Percentiles rank a stretch among this genome's conserved stretches.
Evolutionary conservation across 2,888 invertebrate species (phyloP).

Genomic region (Plebejus melissa): DNA sequence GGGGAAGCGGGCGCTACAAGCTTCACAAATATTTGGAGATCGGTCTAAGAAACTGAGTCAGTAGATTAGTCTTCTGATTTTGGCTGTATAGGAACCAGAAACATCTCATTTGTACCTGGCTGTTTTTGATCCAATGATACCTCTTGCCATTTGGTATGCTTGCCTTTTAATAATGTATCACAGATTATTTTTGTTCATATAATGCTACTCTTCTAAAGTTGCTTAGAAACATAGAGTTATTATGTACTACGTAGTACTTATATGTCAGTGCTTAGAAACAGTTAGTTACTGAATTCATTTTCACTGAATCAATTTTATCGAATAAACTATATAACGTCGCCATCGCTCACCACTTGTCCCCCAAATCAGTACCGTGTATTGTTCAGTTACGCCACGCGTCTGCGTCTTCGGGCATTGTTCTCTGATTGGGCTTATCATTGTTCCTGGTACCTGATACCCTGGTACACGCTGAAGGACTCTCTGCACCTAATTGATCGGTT

Average conservation of each 20-base stretch:
- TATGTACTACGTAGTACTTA: no score
- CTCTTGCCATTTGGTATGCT: neutral
- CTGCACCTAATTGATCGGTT: slow-evolving; percentile 20
- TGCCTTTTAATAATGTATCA: neutral
- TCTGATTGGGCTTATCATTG: slow-evolving; percentile 66
- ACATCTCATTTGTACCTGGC: neutral
- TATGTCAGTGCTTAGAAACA: neutral
- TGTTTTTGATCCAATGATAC: neutral
- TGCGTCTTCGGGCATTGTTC: slow-evolving; percentile 66
- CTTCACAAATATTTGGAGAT: neutral
- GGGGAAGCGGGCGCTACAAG: slow-evolving; percentile 11
- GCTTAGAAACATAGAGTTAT: neutral
- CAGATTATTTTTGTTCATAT: neutral
- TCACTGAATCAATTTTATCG: neutral
- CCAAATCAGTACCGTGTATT: slow-evolving; percentile 50
- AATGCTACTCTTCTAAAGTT: neutral
- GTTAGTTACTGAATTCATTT: neutral
- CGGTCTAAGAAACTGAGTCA: slow-evolving; percentile 7
- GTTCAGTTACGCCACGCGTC: slow-evolving; percentile 58
- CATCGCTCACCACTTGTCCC: slow-evolving; percentile 41
- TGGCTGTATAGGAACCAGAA: neutral
- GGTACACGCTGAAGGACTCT: slow-evolving; percentile 4
- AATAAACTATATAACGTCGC: slow-evolving; percentile 29
- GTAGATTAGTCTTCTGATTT: neutral
- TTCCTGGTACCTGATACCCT: slow-evolving; percentile 31